Base-by-base conservation (phyloP, 2,113 vertebrate genomes). In the Pachypanchax playfairii region DNA sequence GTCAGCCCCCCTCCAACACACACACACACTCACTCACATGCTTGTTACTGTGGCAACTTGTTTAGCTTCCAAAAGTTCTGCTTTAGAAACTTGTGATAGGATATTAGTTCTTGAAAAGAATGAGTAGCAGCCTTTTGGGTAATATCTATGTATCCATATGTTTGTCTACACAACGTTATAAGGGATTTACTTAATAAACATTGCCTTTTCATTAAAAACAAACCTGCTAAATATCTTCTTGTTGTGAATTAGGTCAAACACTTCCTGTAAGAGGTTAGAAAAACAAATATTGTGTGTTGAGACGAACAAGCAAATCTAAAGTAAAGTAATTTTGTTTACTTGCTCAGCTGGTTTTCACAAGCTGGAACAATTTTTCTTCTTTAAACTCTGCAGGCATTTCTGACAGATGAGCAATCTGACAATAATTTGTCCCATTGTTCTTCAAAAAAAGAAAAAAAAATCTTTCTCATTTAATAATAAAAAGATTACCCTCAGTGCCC, bases 311-410 rank as follows among this genome's bases (percentile, higher is more conserved):
- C 38, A 65, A 61, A 69, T 64, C 53, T 33, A 69, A 75, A 80
- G n/a, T n/a, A 85, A 85, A 77, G 76, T 59, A 55, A 87, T 72
- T 74, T 73, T 91, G 87, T 91, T 90, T 87, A 88, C 90, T 87
- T 46, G 43, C 83, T 87, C 78, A 84, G 82, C 86, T 89, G 81
- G 85, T 91, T 91, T 91, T 77, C 87, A n/a, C n/a, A 89, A 90
- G 91, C 83, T 73, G 38, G 57, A 82, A 82, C 73, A 56, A 56
- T 73, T 72, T 79, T 51, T 79, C 77, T 72, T 36, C 82, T 75
- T 79, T 76, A 78, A 85, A 80, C 82, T 85, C 70, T 47, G 44
- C 80, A 83, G 87, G 86, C 85, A 80, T 92, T 91, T 91, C 85
- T 92, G 88, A 91, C 90, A 91, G 84, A 77, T 58, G 71, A 85